These are phyloP conservation scores for Genyomyrus donnyi DNA, from an alignment of 2,113 vertebrate genomes.

Conservation along the genomic window DNA sequence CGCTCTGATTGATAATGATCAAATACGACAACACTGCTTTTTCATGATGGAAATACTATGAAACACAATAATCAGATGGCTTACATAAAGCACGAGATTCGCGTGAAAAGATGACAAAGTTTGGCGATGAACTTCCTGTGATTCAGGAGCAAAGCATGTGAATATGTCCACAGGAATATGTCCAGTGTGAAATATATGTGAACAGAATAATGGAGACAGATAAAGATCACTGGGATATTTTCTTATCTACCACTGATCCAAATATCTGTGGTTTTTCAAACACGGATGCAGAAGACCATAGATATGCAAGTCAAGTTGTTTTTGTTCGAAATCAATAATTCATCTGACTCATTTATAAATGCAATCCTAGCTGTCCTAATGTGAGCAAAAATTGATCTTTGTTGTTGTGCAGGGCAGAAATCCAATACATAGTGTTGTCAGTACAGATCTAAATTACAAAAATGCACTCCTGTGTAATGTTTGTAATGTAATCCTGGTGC, in stretches of 20 bases:
- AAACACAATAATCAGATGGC: background rate
- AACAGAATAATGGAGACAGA: background rate
- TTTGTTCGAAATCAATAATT: slow-evolving; percentile 11
- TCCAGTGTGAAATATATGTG: background rate
- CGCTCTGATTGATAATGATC: background rate
- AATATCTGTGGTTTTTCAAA: background rate
- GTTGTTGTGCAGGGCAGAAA: background rate
- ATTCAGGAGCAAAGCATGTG: background rate
- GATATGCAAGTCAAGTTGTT: background rate
- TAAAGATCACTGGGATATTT: background rate
- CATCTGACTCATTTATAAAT: background rate
- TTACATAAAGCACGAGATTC: background rate
- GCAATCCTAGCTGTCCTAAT: background rate
- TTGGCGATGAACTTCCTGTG: background rate
- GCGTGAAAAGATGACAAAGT: background rate
- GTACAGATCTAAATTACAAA: slow-evolving; percentile 2
- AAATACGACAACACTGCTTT: background rate
- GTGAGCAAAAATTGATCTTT: background rate
- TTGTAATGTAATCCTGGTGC: background rate
- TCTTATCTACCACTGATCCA: background rate
- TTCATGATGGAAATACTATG: background rate
- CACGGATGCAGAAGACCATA: background rate
- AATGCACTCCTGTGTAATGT: background rate
- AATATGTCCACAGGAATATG: background rate
- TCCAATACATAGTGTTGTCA: background rate